phyloP scores from a whole-genome alignment of 2,888 invertebrate species.

The Dynastes hyllus region DNA sequence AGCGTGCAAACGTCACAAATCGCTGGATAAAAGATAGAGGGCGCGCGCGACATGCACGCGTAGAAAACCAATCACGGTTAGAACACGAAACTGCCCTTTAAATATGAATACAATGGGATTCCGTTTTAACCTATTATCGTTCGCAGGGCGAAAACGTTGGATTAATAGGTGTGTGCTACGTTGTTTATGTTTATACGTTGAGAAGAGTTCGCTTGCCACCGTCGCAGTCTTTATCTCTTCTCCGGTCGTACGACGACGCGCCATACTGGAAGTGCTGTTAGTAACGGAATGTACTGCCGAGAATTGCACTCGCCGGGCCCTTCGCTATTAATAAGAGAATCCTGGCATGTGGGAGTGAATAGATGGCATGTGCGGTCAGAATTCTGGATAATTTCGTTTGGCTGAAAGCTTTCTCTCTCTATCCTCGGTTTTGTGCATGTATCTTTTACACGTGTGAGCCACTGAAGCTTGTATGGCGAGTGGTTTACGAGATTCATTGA shows the following conservation, averaged over 20 bases:
- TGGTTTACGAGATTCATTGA: constrained; percentile 18
- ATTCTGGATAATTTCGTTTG: constrained; percentile 34
- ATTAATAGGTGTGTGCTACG: constrained; percentile 9
- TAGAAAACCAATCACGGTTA: constrained; percentile 57
- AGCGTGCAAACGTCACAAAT: constrained; percentile 42
- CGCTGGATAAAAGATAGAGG: constrained; percentile 55
- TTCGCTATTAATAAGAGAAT: constrained; percentile 29
- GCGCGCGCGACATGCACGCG: constrained; percentile 56
- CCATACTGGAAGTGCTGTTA: constrained; percentile 29
- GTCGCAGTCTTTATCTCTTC: background rate
- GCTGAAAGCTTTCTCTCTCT: constrained; percentile 17
- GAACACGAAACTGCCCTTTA: constrained; percentile 58
- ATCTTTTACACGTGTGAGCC: background rate
- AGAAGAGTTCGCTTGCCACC: background rate
- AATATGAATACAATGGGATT: constrained; percentile 49
- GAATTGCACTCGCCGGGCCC: constrained; percentile 13
- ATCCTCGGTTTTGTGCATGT: background rate
- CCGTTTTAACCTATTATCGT: constrained; percentile 18
- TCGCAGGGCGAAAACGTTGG: constrained; percentile 20
- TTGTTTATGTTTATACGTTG: constrained; percentile 29
- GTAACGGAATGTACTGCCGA: constrained; percentile 26
- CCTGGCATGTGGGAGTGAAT: constrained; percentile 29
- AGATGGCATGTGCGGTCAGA: constrained; percentile 27
- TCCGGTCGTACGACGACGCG: background rate
- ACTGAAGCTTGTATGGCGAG: background rate